Percentiles rank a stretch among this genome's conserved stretches.
Conservation (phyloP, 2,797 vertebrate species). For the Sebastolobus altivelis region DNA sequence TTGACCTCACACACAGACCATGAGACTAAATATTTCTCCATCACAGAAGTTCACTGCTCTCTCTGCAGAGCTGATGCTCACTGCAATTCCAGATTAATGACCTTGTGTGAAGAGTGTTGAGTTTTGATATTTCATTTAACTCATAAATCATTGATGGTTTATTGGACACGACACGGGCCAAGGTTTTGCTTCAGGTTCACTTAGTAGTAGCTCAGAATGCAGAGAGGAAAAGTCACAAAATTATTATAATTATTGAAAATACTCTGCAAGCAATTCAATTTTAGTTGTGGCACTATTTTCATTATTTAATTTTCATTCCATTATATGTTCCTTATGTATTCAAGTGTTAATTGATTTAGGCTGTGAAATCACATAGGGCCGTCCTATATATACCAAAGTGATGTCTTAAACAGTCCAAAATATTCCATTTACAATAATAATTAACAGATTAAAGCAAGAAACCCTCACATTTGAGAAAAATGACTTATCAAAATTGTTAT, state of each 20-base stretch:
- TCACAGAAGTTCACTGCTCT: conserved; percentile 2
- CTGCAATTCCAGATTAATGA: neutral
- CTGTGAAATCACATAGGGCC: neutral
- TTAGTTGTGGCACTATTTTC: neutral
- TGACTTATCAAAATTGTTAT: neutral
- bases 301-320: neutral
- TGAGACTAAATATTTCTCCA: conserved; percentile 19
- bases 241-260: neutral
- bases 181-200: neutral
- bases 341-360: neutral
- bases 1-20: conserved; percentile 46
- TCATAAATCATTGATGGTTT: neutral
- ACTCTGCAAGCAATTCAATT: neutral
- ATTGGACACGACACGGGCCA: neutral
- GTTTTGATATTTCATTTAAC: neutral
- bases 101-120: too few species aligned
- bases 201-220: neutral
- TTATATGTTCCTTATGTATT: neutral
- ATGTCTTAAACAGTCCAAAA: neutral
- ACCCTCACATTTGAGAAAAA: neutral
- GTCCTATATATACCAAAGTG: neutral
- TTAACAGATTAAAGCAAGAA: neutral
- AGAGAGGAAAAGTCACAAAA: neutral
- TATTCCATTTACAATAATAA: neutral
- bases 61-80: neutral